Base-by-base conservation (phyloP, 2,888 invertebrate species). In the Sericinus montela region DNA sequence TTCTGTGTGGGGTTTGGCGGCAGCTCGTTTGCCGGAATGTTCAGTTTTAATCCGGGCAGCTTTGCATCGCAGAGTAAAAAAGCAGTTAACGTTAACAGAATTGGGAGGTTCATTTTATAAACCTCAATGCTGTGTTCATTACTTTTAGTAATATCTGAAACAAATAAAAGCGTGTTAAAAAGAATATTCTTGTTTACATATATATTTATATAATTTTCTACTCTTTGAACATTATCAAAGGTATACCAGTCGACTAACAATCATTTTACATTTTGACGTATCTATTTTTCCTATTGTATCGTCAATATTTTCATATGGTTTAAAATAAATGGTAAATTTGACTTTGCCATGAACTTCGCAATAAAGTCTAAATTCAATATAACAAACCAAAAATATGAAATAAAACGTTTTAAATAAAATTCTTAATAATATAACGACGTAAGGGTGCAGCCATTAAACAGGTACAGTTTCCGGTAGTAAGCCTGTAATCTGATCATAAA, bases 1-100 rank as follows among this genome's bases (percentile, higher is more conserved):
- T 74, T 76, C 42, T 82, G 75, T 50, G 67, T 67, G 29, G 75
- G 76, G 53, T 77, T 82, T 14, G 66, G 53, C 58, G 80, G 75
- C 54, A 87, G 54, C 47, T 78, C 78, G 58, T 86, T 85, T 19
- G 72, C 71, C 53, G 75, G 75, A 6, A 64, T 58, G 32, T 64
- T 67, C 13, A 72, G 78, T 48, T 77, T 82, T 42, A 65, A 67
- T 56, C 77, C 76, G 11, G 82, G 80, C 47, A 88, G 55, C 63
- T 87, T 88, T 23, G 86, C 87, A 60, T 87, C 80, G 60, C 88
- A 86, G 32, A 83, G 63, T 53, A 85, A 64, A 54, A 84, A 65
- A n/a, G 72, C 68, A 59, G 81, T 77, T 60, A 88, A 65, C 54
- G 77, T 70, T 62, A 88, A 59, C 46, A 81, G 65, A 51, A 76